phyloP scores from a whole-genome alignment of 2,797 vertebrate species.

The Oreortyx pictus region DNA sequence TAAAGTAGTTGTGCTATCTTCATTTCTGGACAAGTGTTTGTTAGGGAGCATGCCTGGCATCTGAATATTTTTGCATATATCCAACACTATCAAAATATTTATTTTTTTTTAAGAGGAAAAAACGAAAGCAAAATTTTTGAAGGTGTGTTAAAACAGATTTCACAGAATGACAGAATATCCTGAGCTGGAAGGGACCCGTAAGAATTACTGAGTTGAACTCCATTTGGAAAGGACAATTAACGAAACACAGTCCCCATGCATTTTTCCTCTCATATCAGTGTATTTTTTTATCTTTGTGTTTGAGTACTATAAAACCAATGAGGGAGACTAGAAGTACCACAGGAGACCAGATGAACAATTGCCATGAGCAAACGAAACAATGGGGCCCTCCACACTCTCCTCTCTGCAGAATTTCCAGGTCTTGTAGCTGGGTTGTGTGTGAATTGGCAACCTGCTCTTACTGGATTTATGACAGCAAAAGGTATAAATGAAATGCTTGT shows the following conservation, averaged over 20 bases:
- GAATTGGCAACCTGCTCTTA: not conserved
- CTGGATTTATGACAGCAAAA: not conserved
- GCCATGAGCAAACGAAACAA: not conserved
- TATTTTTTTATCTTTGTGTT: not conserved
- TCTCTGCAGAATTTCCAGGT: not conserved
- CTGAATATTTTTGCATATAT: not conserved
- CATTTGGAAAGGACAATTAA: not conserved
- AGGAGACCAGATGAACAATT: not conserved
- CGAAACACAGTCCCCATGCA: not conserved
- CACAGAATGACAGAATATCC: too few species aligned
- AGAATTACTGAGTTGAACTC: too few species aligned
- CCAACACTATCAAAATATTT: not conserved
- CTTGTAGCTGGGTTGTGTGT: not conserved
- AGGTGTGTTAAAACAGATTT: not conserved
- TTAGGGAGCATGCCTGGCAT: fast-evolving
- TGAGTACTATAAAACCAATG: not conserved
- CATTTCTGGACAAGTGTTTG: not conserved
- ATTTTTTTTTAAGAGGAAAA: not conserved
- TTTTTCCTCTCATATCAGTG: not conserved
- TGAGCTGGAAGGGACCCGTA: too few species aligned
- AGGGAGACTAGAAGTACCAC: not conserved
- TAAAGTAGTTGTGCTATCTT: not conserved
- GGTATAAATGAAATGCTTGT: not conserved
- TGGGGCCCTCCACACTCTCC: not conserved
- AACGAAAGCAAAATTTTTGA: not conserved